Percentiles rank a stretch among this genome's conserved stretches.
These are phyloP conservation scores for Plectropomus leopardus DNA, from an alignment of 2,113 vertebrate genomes.

Conservation along the genomic window DNA sequence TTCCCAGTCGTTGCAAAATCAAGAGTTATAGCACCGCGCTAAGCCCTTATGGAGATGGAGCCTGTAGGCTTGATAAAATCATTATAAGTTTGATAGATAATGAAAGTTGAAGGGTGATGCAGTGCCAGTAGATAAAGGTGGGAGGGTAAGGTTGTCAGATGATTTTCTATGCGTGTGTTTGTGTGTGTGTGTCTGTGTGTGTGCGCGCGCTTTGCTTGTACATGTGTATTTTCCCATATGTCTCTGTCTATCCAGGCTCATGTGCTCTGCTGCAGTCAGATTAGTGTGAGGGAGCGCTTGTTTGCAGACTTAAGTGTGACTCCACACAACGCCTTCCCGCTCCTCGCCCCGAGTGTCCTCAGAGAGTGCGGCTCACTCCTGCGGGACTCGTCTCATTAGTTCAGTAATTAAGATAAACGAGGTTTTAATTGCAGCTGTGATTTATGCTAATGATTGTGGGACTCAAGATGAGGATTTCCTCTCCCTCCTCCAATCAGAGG, in stretches of 20 bases:
- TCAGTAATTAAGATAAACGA: slow-evolving; percentile 89
- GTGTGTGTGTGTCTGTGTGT: slow-evolving; percentile 4
- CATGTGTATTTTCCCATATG: slow-evolving; percentile 19
- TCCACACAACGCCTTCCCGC: slow-evolving; percentile 40
- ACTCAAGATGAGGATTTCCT: slow-evolving; percentile 79
- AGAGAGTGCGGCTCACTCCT: slow-evolving; percentile 75
- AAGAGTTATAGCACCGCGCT: slow-evolving; percentile 76
- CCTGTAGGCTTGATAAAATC: slow-evolving; percentile 79
- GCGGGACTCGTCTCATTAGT: slow-evolving; percentile 87
- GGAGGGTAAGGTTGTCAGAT: slow-evolving; percentile 55
- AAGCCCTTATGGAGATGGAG: slow-evolving; percentile 76
- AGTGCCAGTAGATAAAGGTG: slow-evolving; percentile 63
- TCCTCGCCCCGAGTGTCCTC: slow-evolving; percentile 76
- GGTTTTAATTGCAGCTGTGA: slow-evolving; percentile 87
- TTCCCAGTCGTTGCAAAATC: slow-evolving; percentile 78
- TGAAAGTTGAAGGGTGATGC: slow-evolving; percentile 78
- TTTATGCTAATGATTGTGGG: slow-evolving; percentile 85
- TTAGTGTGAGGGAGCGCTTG: slow-evolving; percentile 54
- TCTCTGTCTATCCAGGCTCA: slow-evolving; percentile 12
- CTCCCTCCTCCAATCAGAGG: slow-evolving; percentile 72
- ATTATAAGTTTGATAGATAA: slow-evolving; percentile 82
- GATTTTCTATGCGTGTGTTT: slow-evolving; percentile 22
- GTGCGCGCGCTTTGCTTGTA: neutral
- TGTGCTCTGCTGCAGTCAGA: slow-evolving; percentile 48
- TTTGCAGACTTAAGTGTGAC: slow-evolving; percentile 65